Conservation (phyloP, 1,140 invertebrate species). For the Drosophila kohkoa region DNA sequence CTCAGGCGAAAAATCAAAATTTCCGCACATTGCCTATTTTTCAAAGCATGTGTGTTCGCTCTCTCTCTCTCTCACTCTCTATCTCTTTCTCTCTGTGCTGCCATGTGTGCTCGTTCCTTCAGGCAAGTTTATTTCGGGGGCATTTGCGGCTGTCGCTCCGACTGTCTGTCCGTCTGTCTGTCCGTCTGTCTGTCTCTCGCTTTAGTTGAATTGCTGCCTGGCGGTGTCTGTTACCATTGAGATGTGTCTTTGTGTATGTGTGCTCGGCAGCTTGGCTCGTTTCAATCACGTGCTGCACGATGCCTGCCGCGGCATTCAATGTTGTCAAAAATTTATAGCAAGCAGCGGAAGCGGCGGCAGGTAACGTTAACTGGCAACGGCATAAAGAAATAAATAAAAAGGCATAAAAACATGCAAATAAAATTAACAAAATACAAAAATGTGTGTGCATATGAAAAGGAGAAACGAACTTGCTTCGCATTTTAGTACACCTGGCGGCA, state of each 20-base stretch:
- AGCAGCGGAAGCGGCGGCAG: slow-evolving; percentile 1
- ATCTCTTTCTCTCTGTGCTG: neutral
- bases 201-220: slow-evolving; percentile 51
- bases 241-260: slow-evolving; percentile 26
- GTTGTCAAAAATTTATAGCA: slow-evolving; percentile 77
- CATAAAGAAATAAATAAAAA: slow-evolving; percentile 74
- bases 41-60: slow-evolving; percentile 40
- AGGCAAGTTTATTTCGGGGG: slow-evolving; percentile 58
- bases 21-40: slow-evolving; percentile 80
- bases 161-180: slow-evolving; percentile 25
- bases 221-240: slow-evolving; percentile 45
- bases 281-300: slow-evolving; percentile 73
- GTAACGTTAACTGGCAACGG: slow-evolving; percentile 44
- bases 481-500: slow-evolving; percentile 27
- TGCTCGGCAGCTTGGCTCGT: slow-evolving; percentile 8
- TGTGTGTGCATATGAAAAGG: slow-evolving; percentile 1
- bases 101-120: slow-evolving; percentile 9
- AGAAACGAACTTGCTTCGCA: slow-evolving; percentile 14
- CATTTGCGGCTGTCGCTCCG: neutral
- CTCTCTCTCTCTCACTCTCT: slow-evolving; percentile 7
- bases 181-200: slow-evolving; percentile 16
- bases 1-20: slow-evolving; percentile 82
- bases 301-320: slow-evolving; percentile 49
- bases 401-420: slow-evolving; percentile 77
- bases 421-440: slow-evolving; percentile 72